Evolutionary conservation across 2,888 invertebrate genomes (phyloP), one percentile per base, ranked within the genome.

Genomic region (Rhorus exstirpatorius): DNA sequence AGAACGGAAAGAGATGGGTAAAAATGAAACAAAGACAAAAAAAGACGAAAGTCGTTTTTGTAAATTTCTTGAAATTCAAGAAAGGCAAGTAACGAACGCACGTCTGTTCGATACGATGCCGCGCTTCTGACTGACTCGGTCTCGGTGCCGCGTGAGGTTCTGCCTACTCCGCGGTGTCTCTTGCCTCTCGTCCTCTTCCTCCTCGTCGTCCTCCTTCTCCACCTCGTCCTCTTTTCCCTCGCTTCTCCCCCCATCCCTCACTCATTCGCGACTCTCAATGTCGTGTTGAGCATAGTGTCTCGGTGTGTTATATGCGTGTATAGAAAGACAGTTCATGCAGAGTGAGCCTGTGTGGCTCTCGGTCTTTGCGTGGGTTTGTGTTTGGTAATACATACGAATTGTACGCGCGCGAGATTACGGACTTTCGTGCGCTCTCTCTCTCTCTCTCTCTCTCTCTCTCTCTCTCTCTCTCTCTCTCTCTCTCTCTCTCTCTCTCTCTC

Each of bases 51-150:
- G 53, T 38, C 17, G 4, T 61, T 35, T 49, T 46, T 41, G 31
- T 3, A 6, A 31, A 31, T 31, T 31, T 31, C 3, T 31, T 2
- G 31, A 3, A 31, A 31, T n/a, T n/a, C n/a, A n/a, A n/a, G n/a
- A n/a, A n/a, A 24, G 61, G 41, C 51, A 53, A 81, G 72, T 53
- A 10, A 80, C 26, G 49, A 67, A 21, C 21, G 74, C 81, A 86
- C 88, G 87, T 91, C 90, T 84, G 68, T 84, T 89, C 91, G 81
- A 84, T 85, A 83, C 88, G 88, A 86, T 83, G 88, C 85, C 89
- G 83, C 88, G 84, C 87, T 90, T 88, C 87, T 85, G 87, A 91
- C 91, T 91, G 91, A 90, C 83, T 88, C 86, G 86, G 86, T 87
- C 85, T n/a, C n/a, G n/a, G n/a, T n/a, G n/a, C 87, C 86, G 87